These are phyloP conservation scores for Leptopilina drosophilae DNA, from an alignment of 2,888 invertebrate genomes.

Conservation along the genomic window DNA sequence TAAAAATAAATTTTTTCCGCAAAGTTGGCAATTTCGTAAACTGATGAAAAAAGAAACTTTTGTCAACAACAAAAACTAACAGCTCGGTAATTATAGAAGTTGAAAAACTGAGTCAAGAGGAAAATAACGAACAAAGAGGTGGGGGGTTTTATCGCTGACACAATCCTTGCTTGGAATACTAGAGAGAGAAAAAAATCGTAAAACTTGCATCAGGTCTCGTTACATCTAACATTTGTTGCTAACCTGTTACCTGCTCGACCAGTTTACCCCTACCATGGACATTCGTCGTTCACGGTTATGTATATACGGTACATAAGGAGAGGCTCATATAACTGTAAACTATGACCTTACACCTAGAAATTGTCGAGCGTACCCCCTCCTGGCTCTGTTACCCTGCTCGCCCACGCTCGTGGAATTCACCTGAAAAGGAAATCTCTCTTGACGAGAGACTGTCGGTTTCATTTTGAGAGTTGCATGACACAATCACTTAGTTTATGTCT, in stretches of 20 bases:
- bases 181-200: background rate
- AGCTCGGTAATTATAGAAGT: too few relatives aligned
- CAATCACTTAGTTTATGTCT: background rate
- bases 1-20: too few relatives aligned
- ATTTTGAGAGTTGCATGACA: background rate
- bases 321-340: slow-evolving; percentile 47
- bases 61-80: too few relatives aligned
- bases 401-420: slow-evolving; percentile 71
- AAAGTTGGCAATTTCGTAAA: too few relatives aligned
- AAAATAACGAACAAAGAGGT: too few relatives aligned
- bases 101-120: too few relatives aligned
- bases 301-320: background rate
- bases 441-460: slow-evolving; percentile 47
- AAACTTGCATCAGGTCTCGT: slow-evolving; percentile 37
- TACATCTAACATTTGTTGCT: slow-evolving; percentile 59
- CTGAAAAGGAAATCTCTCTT: slow-evolving; percentile 72
- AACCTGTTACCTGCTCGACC: slow-evolving; percentile 63
- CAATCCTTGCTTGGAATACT: background rate
- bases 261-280: slow-evolving; percentile 60
- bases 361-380: slow-evolving; percentile 57
- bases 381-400: slow-evolving; percentile 67
- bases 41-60: too few relatives aligned
- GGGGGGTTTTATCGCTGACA: slow-evolving; percentile 7
- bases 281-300: slow-evolving; percentile 34
- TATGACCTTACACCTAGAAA: slow-evolving; percentile 57